Base-by-base conservation (phyloP, 2,888 invertebrate species). In the Myathropa florea region DNA sequence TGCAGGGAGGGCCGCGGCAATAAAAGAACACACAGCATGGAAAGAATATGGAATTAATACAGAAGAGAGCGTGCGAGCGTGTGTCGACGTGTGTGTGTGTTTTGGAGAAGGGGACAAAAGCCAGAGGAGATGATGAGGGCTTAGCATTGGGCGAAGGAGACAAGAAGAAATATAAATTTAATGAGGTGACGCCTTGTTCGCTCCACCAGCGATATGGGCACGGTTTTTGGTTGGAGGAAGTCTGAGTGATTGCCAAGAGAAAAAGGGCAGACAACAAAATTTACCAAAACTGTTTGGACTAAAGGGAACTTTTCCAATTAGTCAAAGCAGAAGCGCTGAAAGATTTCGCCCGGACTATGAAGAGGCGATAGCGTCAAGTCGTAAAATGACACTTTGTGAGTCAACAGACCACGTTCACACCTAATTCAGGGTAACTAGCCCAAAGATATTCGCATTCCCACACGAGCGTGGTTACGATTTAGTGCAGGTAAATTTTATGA, bases 1-100 rank as follows among this genome's bases (percentile, higher is more conserved):
- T 39, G 33, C 73, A 86, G 79, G 76, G 67, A 86, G 70, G 57
- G 24, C 71, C 59, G 53, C 39, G 71, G 65, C 53, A 79, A 61
- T 75, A 79, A 84, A 80, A 81, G 68, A 83, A 73, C 78, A 24
- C 24, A 57, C 14, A 57, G 57, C 24, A 26, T 68, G 39, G 7
- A 68, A 67, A 68, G 68, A 77, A 77, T 68, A 59, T 23, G 60
- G 24, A 68, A 73, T 72, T 73, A 60, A 73, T 61, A 53, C 23
- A 6, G 10, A 75, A 23, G 23, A 71, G 26, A 18, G 24, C 59
- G 28, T 46, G 23, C 1, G 21, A 23, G 3, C 1, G n/a, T n/a
- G 39, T 3, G 59, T 4, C 18, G 46, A 53, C 30, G 26, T 46
- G n/a, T 33, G 33, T 33, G 33, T 33, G 33, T 7, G 30, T 4